Evolutionary conservation across 2,113 vertebrate species (phyloP).

Genomic region (Melanocharis versteri): DNA sequence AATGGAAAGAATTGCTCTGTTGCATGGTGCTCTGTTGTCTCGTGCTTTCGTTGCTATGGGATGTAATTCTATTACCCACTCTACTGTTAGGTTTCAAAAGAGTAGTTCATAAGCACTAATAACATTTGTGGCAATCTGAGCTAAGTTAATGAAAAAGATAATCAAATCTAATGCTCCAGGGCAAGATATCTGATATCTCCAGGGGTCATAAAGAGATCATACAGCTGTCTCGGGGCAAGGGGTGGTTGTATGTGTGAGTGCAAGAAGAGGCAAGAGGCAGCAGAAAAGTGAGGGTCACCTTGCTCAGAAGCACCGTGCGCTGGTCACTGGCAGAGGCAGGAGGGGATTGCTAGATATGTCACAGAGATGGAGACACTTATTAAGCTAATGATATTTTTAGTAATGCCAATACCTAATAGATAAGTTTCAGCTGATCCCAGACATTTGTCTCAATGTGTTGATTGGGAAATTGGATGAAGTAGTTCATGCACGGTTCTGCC

Average conservation of each 20-base stretch:
- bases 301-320: neutral
- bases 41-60: neutral
- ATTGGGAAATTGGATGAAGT: neutral
- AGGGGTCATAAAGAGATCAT: neutral
- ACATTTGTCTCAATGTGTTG: neutral
- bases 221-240: neutral
- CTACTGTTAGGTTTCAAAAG: slow-evolving; percentile 43
- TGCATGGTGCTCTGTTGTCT: neutral
- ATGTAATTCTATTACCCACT: slow-evolving; percentile 18
- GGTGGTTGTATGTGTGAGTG: neutral
- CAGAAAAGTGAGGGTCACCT: slow-evolving; percentile 7
- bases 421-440: neutral
- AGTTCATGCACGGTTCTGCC: neutral
- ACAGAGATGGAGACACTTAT: neutral
- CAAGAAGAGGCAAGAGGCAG: neutral
- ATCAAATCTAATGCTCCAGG: slow-evolving; percentile 36
- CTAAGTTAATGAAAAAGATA: slow-evolving; percentile 63
- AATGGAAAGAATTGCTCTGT: neutral
- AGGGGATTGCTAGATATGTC: neutral
- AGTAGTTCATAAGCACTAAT: slow-evolving; percentile 49
- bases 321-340: neutral
- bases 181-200: slow-evolving; percentile 27
- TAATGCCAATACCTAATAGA: neutral
- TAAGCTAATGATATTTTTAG: neutral
- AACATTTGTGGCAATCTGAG: slow-evolving; percentile 54